A percentile compares a stretch with the other conserved stretches of the same genome.
phyloP scores from a whole-genome alignment of 1,140 invertebrate genomes.

The Cydia fagiglandana region DNA sequence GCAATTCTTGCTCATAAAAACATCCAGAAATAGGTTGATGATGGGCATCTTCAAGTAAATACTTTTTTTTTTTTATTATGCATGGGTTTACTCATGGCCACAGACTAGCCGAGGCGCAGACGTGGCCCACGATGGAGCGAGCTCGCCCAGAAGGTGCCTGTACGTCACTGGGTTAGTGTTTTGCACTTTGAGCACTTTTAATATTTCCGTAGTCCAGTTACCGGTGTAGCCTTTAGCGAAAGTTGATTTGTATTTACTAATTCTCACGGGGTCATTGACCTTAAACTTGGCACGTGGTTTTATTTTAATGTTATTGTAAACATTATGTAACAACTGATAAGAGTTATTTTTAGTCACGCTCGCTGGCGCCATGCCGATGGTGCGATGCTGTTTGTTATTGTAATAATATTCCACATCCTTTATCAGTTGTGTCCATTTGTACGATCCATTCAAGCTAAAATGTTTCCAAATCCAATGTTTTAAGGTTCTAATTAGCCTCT shows the following conservation, averaged over 20 bases:
- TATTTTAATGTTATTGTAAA: not conserved
- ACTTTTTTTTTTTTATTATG: too few species aligned
- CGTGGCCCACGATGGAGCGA: too few species aligned
- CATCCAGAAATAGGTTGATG: not conserved
- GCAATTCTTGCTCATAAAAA: constrained; percentile 2
- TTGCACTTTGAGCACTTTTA: not conserved
- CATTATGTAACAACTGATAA: not conserved
- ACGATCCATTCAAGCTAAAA: constrained; percentile 65
- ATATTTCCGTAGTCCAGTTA: not conserved
- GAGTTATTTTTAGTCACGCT: not conserved
- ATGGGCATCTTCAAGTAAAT: not conserved
- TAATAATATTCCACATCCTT: not conserved
- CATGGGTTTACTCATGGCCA: too few species aligned
- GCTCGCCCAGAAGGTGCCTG: too few species aligned
- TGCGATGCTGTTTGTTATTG: not conserved
- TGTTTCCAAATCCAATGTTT: constrained; percentile 71
- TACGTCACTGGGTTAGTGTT: not conserved
- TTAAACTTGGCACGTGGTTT: not conserved
- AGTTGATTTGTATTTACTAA: not conserved
- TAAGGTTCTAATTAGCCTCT: constrained; percentile 74
- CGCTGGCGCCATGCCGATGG: not conserved
- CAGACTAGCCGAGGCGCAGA: too few species aligned
- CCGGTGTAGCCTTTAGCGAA: not conserved
- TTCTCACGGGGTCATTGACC: not conserved
- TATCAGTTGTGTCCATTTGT: constrained; percentile 51